phyloP scores from a whole-genome alignment of 2,113 vertebrate genomes.

The Gopherus evgoodei region DNA sequence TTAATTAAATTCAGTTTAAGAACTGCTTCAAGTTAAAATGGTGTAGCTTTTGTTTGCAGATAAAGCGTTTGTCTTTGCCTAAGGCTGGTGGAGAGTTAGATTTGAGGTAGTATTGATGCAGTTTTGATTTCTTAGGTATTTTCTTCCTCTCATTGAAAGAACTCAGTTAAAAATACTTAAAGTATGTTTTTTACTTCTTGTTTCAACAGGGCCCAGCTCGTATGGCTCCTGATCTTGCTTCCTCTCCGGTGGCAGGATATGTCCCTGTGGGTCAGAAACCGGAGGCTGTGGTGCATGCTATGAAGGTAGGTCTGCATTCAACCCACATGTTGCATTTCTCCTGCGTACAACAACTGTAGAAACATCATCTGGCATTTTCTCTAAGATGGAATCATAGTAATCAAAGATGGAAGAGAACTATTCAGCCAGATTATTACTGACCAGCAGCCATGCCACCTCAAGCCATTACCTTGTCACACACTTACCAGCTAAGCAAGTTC shows the following conservation, averaged over 20 bases:
- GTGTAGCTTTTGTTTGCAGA: not conserved
- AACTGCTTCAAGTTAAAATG: not conserved
- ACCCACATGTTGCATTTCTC: accelerated
- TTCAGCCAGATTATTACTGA: not conserved
- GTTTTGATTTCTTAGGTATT: not conserved
- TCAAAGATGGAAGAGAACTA: not conserved
- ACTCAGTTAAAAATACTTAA: not conserved
- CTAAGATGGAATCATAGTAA: not conserved
- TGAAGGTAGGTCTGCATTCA: constrained; percentile 86
- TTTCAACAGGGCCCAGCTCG: constrained; percentile 84
- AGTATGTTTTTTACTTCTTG: not conserved
- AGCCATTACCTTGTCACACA: not conserved
- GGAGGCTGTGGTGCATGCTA: constrained; percentile 94
- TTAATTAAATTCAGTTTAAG: not conserved
- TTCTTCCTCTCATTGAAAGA: not conserved
- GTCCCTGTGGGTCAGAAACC: constrained; percentile 91
- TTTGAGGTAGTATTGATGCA: not conserved
- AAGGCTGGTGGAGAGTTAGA: not conserved
- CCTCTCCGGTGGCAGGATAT: constrained; percentile 86
- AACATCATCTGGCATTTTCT: not conserved
- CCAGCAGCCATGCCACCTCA: not conserved
- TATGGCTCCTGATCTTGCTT: constrained; percentile 84
- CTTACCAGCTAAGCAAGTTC: not conserved
- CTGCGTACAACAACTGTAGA: not conserved
- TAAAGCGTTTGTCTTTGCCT: constrained; percentile 1